phyloP scores from a whole-genome alignment of 2,888 invertebrate genomes.

The Meganola albula region DNA sequence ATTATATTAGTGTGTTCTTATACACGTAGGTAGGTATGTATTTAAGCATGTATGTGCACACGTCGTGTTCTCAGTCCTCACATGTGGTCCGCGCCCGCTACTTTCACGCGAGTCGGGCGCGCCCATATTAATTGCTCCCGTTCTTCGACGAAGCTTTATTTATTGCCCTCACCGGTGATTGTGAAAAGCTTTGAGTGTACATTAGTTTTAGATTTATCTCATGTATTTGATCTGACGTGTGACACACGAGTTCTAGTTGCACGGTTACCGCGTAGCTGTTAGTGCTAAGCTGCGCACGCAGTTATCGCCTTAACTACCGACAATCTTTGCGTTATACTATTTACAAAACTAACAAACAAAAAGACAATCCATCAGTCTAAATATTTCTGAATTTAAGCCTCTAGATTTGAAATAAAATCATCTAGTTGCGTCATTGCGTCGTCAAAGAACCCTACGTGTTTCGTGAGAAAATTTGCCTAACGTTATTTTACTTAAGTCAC shows the following conservation, averaged over 20 bases:
- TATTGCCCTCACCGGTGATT: constrained; percentile 70
- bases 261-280: constrained; percentile 28
- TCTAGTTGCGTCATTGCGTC: too few relatives aligned
- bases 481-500: constrained; percentile 52
- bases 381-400: too few relatives aligned
- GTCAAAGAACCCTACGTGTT: too few relatives aligned
- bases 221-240: constrained; percentile 66
- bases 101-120: constrained; percentile 72
- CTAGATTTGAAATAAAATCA: too few relatives aligned
- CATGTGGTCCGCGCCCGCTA: constrained; percentile 58
- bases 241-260: constrained; percentile 53
- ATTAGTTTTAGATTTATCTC: constrained; percentile 72
- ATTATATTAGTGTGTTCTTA: too few relatives aligned
- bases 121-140: constrained; percentile 77
- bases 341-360: too few relatives aligned
- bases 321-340: too few relatives aligned
- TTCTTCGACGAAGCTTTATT: constrained; percentile 75
- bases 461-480: constrained; percentile 57
- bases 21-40: too few relatives aligned
- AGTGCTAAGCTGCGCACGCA: constrained; percentile 19
- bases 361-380: too few relatives aligned
- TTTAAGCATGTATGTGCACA: constrained; percentile 21
- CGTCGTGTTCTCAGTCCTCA: constrained; percentile 43
- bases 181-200: constrained; percentile 72
- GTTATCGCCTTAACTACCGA: too few relatives aligned